Percentiles rank a stretch among this genome's conserved stretches.
Evolutionary conservation across 2,113 vertebrate species (phyloP).

Genomic region (Mormyrus lacerda): DNA sequence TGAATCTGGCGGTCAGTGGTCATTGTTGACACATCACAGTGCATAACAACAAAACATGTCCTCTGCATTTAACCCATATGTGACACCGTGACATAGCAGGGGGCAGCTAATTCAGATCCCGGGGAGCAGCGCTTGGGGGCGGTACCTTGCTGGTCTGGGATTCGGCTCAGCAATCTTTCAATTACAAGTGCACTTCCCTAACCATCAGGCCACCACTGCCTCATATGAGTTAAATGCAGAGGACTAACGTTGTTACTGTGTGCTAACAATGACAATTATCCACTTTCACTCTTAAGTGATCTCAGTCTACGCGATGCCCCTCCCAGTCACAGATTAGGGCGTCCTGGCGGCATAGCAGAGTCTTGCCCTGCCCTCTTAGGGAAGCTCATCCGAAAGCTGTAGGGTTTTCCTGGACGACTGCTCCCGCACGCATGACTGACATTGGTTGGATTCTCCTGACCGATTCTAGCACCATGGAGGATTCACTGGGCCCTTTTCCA

Average conservation of each 20-base stretch:
- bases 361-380: neutral
- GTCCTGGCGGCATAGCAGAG: neutral
- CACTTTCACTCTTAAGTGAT: neutral
- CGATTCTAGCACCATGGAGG: conserved; percentile 43
- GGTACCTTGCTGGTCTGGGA: no score
- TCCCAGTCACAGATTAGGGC: neutral
- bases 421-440: conserved; percentile 39
- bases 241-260: neutral
- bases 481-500: conserved; percentile 6
- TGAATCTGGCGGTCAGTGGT: neutral
- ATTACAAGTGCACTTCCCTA: no score
- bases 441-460: conserved; percentile 53
- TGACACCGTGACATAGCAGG: no score
- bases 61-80: no score
- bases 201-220: no score
- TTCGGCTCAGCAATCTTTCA: no score
- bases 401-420: neutral
- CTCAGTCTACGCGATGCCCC: neutral
- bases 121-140: no score
- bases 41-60: no score
- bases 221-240: neutral
- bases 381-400: neutral
- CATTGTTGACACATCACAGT: no score
- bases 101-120: no score
- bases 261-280: neutral